Conservation (phyloP, 2,113 vertebrate genomes). For the Cinclus cinclus region DNA sequence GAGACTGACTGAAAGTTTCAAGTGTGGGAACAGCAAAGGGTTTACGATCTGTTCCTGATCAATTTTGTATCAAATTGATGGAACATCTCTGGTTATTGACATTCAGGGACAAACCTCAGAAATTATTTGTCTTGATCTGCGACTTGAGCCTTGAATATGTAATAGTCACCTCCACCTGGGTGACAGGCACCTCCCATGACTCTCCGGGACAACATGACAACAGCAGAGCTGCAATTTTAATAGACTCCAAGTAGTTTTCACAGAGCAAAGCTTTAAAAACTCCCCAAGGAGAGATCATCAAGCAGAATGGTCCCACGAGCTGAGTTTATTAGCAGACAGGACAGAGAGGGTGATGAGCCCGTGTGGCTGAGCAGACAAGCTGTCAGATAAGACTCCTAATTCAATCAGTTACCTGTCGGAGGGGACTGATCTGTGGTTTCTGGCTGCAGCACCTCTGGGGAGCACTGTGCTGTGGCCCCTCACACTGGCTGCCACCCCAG, state of each 20-base stretch:
- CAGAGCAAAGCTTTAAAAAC: constrained; percentile 74
- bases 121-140: neutral
- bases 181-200: constrained; percentile 80
- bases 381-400: constrained; percentile 81
- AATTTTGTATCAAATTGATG: neutral
- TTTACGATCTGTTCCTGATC: neutral
- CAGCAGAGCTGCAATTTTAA: constrained; percentile 77
- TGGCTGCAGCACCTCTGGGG: neutral
- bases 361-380: constrained; percentile 74
- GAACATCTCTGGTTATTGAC: neutral
- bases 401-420: constrained; percentile 81
- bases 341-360: constrained; percentile 82
- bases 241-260: constrained; percentile 77
- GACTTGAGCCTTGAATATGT: constrained; percentile 46
- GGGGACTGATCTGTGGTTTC: constrained; percentile 43
- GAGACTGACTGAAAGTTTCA: neutral
- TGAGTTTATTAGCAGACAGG: constrained; percentile 82
- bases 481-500: neutral
- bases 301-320: constrained; percentile 78
- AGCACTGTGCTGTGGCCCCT: neutral
- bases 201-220: constrained; percentile 75
- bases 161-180: constrained; percentile 71
- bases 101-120: neutral
- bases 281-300: constrained; percentile 84
- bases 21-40: neutral